phyloP scores from a whole-genome alignment of 2,797 vertebrate genomes.

The Phylloscopus collybita region DNA sequence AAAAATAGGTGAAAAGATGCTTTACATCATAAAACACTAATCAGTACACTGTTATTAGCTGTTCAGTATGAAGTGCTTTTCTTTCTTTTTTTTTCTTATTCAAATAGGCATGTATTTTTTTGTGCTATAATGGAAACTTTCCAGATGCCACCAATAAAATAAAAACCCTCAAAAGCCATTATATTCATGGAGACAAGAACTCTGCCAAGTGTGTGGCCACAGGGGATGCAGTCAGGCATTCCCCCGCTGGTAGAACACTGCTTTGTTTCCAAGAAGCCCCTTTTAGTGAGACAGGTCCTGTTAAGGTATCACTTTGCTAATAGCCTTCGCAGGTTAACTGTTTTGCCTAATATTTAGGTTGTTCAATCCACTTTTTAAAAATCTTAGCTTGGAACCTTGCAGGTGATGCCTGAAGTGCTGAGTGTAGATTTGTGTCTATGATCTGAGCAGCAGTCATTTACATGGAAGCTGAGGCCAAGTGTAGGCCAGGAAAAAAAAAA shows the following conservation, averaged over 20 bases:
- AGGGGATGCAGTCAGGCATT: not conserved
- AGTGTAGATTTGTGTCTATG: not conserved
- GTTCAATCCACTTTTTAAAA: not conserved
- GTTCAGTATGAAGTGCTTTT: not conserved
- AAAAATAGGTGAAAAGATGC: not conserved
- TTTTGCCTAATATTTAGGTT: not conserved
- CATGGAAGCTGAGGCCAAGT: not conserved
- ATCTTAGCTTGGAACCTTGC: not conserved
- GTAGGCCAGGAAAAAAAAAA: not conserved
- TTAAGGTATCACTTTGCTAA: not conserved
- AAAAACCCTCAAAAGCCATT: not conserved
- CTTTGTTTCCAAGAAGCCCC: constrained; percentile 2
- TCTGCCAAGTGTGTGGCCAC: not conserved
- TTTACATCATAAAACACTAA: not conserved
- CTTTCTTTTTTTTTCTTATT: not conserved
- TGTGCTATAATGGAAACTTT: not conserved
- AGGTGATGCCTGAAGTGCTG: not conserved
- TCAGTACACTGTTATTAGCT: not conserved
- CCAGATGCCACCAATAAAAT: constrained; percentile 1
- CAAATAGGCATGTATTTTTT: not conserved
- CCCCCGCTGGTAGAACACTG: not conserved
- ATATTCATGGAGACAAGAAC: not conserved
- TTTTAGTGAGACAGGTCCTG: not conserved
- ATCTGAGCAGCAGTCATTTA: not conserved
- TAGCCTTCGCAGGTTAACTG: not conserved